A percentile compares a stretch with the other conserved stretches of the same genome.
These are phyloP conservation scores for Trichomycterus rosablanca DNA, from an alignment of 2,113 vertebrate genomes.

Conservation along the genomic window DNA sequence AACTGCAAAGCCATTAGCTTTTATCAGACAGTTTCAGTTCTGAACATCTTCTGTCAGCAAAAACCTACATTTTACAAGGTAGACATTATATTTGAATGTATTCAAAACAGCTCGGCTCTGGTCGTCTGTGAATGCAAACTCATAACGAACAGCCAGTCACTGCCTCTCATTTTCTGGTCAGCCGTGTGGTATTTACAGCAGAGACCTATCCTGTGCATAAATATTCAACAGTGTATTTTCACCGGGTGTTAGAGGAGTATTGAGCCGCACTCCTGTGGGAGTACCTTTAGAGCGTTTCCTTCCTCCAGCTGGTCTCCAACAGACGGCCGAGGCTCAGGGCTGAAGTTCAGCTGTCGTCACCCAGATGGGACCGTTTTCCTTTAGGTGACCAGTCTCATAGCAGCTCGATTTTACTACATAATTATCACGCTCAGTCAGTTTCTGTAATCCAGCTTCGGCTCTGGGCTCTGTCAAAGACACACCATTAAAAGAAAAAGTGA, in stretches of 20 bases:
- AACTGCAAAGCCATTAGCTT: too few relatives aligned
- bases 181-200: not conserved
- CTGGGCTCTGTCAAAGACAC: slow-evolving; percentile 28
- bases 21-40: too few relatives aligned
- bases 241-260: slow-evolving; percentile 10
- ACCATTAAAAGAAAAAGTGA: slow-evolving; percentile 3
- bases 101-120: too few relatives aligned
- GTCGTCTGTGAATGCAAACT: too few relatives aligned
- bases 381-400: slow-evolving; percentile 7
- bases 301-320: slow-evolving; percentile 32
- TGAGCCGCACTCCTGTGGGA: slow-evolving; percentile 20
- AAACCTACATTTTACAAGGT: too few relatives aligned
- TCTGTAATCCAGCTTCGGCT: slow-evolving; percentile 20
- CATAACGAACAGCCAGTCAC: too few relatives aligned
- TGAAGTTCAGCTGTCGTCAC: slow-evolving; percentile 26
- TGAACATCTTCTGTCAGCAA: too few relatives aligned
- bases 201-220: slow-evolving; percentile 7
- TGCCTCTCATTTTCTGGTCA: slow-evolving; percentile 1
- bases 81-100: too few relatives aligned
- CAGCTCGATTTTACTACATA: slow-evolving; percentile 14
- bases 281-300: slow-evolving; percentile 13
- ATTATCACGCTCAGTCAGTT: slow-evolving; percentile 28
- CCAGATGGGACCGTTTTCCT: slow-evolving; percentile 12
- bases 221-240: slow-evolving; percentile 30
- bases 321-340: slow-evolving; percentile 19